Conservation (phyloP, 2,888 invertebrate species). For the Platycnemis pennipes region DNA sequence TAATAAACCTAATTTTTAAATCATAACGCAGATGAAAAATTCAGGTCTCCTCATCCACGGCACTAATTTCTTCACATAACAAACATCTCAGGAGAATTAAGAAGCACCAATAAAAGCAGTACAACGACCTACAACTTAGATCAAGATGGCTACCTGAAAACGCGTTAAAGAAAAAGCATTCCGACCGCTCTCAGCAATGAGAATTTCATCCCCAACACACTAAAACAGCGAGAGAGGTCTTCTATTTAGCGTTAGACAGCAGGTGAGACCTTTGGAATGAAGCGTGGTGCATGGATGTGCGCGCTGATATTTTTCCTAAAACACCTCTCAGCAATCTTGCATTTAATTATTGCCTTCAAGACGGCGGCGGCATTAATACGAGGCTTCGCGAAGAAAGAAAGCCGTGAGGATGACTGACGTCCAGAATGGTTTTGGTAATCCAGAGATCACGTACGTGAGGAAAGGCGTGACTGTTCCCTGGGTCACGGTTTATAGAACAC, state of each 20-base stretch:
- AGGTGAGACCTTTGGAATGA: not conserved
- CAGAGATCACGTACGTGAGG: not conserved
- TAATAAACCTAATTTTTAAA: too few relatives aligned
- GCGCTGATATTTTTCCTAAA: not conserved
- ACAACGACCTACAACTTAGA: too few relatives aligned
- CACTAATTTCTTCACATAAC: too few relatives aligned
- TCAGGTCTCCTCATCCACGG: too few relatives aligned
- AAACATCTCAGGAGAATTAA: too few relatives aligned
- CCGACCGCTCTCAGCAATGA: not conserved
- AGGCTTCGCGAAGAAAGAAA: not conserved
- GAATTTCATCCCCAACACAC: not conserved
- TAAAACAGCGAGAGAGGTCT: not conserved
- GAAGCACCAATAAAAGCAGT: too few relatives aligned
- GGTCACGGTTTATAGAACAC: not conserved
- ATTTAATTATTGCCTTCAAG: not conserved
- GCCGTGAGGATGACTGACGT: not conserved
- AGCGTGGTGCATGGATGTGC: not conserved
- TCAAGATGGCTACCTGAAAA: too few relatives aligned
- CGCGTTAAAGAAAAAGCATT: too few relatives aligned
- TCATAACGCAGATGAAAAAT: too few relatives aligned
- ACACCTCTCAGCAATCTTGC: slow-evolving; percentile 18
- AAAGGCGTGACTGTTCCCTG: not conserved
- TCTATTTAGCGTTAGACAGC: not conserved
- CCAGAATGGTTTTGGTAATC: not conserved
- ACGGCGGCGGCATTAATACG: not conserved